A percentile compares a stretch with the other conserved stretches of the same genome.
Conservation (phyloP, 2,113 vertebrate species). For the Lophius piscatorius region DNA sequence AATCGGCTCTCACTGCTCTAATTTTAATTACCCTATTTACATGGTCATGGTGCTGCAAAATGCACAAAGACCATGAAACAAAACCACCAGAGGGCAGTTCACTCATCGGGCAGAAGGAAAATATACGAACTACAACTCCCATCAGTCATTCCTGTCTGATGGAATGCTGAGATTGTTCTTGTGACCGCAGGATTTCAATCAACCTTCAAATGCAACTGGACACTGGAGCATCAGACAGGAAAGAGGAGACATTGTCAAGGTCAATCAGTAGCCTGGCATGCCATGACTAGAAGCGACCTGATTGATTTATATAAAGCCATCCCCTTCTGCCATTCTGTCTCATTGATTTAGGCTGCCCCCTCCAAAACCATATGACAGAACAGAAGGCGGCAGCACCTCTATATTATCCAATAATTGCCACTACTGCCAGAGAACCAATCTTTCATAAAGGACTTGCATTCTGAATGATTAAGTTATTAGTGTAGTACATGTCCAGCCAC, state of each 20-base stretch:
- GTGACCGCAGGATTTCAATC: constrained; percentile 65
- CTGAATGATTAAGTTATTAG: constrained; percentile 31
- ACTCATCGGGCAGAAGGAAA: background rate
- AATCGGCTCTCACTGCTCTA: background rate
- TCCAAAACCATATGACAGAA: constrained; percentile 51
- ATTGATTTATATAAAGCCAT: constrained; percentile 69
- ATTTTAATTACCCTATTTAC: constrained; percentile 7
- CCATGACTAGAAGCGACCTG: constrained; percentile 59
- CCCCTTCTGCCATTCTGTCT: constrained; percentile 50
- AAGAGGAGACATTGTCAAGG: constrained; percentile 67
- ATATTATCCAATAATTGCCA: constrained; percentile 54
- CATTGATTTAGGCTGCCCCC: constrained; percentile 68
- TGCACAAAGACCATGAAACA: background rate
- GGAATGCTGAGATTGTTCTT: constrained; percentile 66
- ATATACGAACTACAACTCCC: constrained; percentile 56
- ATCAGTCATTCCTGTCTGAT: constrained; percentile 38
- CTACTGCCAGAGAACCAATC: constrained; percentile 14
- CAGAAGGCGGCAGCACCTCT: constrained; percentile 33
- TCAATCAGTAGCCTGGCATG: constrained; percentile 66
- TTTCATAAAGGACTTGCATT: constrained; percentile 11
- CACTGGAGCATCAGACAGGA: constrained; percentile 52
- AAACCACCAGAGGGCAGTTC: constrained; percentile 19
- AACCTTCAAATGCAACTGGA: constrained; percentile 71
- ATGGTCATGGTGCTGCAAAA: constrained; percentile 16
- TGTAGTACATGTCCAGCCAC: constrained; percentile 51